Evolutionary conservation across 2,113 vertebrate species (phyloP).

Genomic region (Peromyscus leucopus): DNA sequence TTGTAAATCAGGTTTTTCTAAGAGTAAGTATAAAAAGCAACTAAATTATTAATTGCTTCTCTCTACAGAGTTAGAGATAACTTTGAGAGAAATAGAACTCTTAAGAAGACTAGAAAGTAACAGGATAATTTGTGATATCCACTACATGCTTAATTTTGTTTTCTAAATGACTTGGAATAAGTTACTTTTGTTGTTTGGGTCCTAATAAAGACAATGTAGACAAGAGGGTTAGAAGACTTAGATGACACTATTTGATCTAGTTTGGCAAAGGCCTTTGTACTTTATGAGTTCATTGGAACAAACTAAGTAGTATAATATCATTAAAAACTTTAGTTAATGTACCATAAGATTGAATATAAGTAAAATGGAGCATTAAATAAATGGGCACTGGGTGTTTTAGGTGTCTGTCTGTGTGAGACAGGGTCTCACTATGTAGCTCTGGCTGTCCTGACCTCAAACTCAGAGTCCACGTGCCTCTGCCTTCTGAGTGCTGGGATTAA

Average conservation of each 20-base stretch:
- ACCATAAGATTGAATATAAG: slow-evolving; percentile 41
- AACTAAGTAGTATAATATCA: slow-evolving; percentile 21
- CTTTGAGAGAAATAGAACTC: slow-evolving; percentile 79
- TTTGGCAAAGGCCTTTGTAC: slow-evolving; percentile 45
- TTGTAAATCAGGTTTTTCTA: slow-evolving; percentile 97
- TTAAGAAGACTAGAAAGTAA: slow-evolving; percentile 65
- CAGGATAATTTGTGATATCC: neutral
- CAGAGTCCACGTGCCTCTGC: neutral
- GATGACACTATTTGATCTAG: slow-evolving; percentile 32
- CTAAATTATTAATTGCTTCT: slow-evolving; percentile 77
- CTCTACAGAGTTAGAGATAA: slow-evolving; percentile 69
- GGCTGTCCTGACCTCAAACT: neutral
- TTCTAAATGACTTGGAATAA: slow-evolving; percentile 56
- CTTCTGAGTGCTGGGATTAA: neutral
- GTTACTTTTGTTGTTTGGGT: slow-evolving; percentile 44
- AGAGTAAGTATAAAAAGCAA: slow-evolving; percentile 92
- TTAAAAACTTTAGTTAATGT: slow-evolving; percentile 37
- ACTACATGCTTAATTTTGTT: slow-evolving; percentile 29
- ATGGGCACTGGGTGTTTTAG: neutral
- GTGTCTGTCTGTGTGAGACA: neutral
- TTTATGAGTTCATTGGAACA: slow-evolving; percentile 61
- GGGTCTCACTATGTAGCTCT: neutral
- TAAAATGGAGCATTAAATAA: slow-evolving; percentile 39
- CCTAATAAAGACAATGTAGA: slow-evolving; percentile 55
- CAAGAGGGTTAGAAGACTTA: slow-evolving; percentile 30